These are phyloP conservation scores for Antheraea mylitta DNA, from an alignment of 1,140 invertebrate genomes.

Conservation along the genomic window DNA sequence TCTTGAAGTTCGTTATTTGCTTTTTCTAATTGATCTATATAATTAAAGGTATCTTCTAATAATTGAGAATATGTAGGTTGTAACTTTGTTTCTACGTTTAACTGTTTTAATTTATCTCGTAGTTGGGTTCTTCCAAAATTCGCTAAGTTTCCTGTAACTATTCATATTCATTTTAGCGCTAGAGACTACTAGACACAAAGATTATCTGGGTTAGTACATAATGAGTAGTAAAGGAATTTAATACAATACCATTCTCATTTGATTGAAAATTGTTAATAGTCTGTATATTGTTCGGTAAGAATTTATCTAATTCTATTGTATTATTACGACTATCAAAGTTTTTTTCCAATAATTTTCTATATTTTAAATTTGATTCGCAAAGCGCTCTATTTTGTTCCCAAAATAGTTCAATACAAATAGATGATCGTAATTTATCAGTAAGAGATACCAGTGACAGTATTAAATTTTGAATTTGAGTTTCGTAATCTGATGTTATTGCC, in stretches of 20 bases:
- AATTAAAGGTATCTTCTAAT: constrained; percentile 18
- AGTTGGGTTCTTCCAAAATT: constrained; percentile 18
- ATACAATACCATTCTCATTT: constrained; percentile 6
- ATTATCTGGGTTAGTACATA: background rate
- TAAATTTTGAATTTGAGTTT: constrained; percentile 58
- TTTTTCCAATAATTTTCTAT: constrained; percentile 48
- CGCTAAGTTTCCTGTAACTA: constrained; percentile 18
- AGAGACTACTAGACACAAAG: too few species aligned
- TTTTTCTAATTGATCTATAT: constrained; percentile 39
- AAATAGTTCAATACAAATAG: constrained; percentile 61
- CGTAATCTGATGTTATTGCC: constrained; percentile 48
- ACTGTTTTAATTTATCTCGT: constrained; percentile 25
- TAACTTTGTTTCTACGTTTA: constrained; percentile 46
- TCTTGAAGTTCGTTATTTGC: constrained; percentile 44
- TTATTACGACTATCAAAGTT: constrained; percentile 29
- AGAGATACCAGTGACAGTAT: constrained; percentile 50
- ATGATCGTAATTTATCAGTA: constrained; percentile 56
- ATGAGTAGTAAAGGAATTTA: background rate
- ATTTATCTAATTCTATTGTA: constrained; percentile 30
- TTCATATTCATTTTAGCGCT: background rate
- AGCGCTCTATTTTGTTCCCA: constrained; percentile 60
- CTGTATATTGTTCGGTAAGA: constrained; percentile 41
- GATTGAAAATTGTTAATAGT: constrained; percentile 29
- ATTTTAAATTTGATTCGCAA: constrained; percentile 54
- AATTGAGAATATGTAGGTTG: constrained; percentile 38